A percentile compares a stretch with the other conserved stretches of the same genome.
phyloP scores from a whole-genome alignment of 92 coral and sea anemone species.

The Bergia puertoricense region DNA sequence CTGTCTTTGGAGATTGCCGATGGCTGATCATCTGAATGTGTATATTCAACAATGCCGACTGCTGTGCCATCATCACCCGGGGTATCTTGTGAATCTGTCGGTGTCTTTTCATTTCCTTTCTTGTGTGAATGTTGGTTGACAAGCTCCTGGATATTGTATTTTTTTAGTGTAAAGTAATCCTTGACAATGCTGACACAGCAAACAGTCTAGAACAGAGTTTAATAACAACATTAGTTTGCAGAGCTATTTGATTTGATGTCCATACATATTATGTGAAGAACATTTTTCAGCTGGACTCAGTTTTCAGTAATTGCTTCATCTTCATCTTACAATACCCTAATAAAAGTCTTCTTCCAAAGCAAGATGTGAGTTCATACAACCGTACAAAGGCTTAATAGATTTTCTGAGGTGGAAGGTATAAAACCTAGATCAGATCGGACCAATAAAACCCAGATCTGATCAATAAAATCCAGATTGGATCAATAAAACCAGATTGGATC shows the following conservation, averaged over 20 bases:
- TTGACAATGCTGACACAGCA: constrained; percentile 86
- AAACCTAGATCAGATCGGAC: too few species aligned
- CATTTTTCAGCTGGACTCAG: neutral
- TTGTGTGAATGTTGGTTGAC: constrained; percentile 40
- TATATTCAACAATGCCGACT: neutral
- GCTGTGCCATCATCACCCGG: neutral
- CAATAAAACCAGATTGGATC: too few species aligned
- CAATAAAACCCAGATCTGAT: too few species aligned
- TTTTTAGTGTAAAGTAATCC: constrained; percentile 76
- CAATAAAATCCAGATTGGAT: too few species aligned
- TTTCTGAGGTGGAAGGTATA: too few species aligned
- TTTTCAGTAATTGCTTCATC: too few species aligned
- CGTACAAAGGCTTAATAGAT: too few species aligned
- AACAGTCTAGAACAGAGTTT: constrained; percentile 63
- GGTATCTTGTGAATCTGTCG: neutral
- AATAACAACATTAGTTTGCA: neutral
- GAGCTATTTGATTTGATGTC: neutral
- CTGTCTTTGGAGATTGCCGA: constrained; percentile 2
- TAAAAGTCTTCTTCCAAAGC: too few species aligned
- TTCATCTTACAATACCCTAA: too few species aligned
- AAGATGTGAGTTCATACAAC: too few species aligned
- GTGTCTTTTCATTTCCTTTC: neutral
- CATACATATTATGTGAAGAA: too few species aligned
- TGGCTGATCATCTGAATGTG: neutral
- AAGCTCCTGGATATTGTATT: constrained; percentile 87